Conservation (phyloP, 2,113 vertebrate species). For the Gnathonemus echidnorhynchus region DNA sequence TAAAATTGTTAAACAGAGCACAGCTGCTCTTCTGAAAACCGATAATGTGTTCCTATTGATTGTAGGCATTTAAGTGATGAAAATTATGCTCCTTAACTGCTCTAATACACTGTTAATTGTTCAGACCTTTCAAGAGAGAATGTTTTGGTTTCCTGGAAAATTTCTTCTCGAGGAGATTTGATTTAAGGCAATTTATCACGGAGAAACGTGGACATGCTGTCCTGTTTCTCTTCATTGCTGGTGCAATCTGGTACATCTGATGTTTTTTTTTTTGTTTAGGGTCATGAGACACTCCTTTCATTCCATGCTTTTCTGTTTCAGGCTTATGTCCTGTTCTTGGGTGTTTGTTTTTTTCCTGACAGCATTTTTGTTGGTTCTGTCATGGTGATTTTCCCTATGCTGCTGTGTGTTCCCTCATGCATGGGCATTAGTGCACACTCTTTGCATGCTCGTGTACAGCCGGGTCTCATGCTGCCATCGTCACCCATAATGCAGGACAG, state of each 20-base stretch:
- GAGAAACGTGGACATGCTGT: background rate
- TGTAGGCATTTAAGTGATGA: background rate
- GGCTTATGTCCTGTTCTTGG: background rate
- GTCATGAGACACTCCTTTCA: background rate
- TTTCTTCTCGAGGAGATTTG: background rate
- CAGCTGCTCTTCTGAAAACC: background rate
- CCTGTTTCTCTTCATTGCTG: background rate
- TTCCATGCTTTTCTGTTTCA: background rate
- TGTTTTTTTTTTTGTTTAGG: background rate
- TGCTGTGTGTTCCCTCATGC: background rate
- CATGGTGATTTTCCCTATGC: background rate
- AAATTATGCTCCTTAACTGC: background rate
- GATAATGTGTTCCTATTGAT: background rate
- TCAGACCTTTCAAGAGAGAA: background rate
- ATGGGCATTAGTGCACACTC: background rate
- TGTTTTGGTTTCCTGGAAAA: background rate
- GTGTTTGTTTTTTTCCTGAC: background rate
- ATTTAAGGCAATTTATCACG: background rate
- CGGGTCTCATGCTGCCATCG: background rate
- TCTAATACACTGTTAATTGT: background rate
- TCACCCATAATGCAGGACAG: background rate
- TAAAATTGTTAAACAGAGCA: background rate
- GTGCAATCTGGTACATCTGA: background rate
- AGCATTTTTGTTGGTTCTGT: background rate
- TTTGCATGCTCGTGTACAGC: background rate